A percentile compares a stretch with the other conserved stretches of the same genome.
phyloP scores from a whole-genome alignment of 92 coral and sea anemone genomes.

The Blastomussa wellsi region DNA sequence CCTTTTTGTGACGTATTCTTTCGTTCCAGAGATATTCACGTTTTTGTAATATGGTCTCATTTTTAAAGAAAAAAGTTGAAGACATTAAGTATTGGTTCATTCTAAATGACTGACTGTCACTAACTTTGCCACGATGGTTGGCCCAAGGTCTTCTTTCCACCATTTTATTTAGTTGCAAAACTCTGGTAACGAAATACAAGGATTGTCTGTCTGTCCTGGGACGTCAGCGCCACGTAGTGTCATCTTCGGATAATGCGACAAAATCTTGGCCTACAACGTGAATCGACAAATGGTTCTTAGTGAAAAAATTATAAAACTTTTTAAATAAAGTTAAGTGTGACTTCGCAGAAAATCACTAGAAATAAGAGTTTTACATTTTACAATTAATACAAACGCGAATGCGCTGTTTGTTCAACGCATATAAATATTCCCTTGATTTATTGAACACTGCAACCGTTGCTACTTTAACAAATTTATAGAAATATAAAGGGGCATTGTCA shows the following conservation, averaged over 20 bases:
- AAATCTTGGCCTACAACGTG: constrained; percentile 63
- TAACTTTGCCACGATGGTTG: not conserved
- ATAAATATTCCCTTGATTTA: too few species aligned
- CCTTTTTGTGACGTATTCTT: too few species aligned
- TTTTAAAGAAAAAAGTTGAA: not conserved
- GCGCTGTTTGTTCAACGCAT: too few species aligned
- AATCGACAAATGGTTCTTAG: not conserved
- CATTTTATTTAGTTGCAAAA: not conserved
- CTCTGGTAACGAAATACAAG: not conserved
- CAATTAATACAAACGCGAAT: too few species aligned
- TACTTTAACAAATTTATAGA: too few species aligned
- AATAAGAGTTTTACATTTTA: too few species aligned
- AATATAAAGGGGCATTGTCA: too few species aligned
- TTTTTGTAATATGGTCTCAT: too few species aligned
- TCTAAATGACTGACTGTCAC: not conserved
- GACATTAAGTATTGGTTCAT: not conserved
- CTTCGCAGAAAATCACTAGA: too few species aligned
- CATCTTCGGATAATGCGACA: constrained; percentile 56
- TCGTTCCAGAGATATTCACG: too few species aligned
- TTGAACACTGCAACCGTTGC: too few species aligned
- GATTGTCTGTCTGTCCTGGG: not conserved
- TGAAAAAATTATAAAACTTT: not conserved
- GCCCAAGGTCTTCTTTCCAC: not conserved
- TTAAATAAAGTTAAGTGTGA: not conserved
- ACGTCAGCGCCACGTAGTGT: constrained; percentile 12